These are phyloP conservation scores for Narcine bancroftii DNA, from an alignment of 2,113 vertebrate species.

Conservation along the genomic window DNA sequence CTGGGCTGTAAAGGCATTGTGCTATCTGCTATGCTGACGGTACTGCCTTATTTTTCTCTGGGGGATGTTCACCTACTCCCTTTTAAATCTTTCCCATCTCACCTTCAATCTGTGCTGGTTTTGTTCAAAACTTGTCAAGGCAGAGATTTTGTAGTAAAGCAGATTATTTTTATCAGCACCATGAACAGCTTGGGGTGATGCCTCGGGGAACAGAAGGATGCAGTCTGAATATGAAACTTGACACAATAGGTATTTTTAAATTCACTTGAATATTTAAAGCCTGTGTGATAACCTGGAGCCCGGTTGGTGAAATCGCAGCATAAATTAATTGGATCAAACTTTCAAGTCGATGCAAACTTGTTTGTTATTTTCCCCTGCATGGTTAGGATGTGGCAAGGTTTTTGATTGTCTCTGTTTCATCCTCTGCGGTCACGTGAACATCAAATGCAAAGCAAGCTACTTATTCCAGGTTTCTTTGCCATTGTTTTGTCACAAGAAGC, in stretches of 20 bases:
- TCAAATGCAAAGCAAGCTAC: not conserved
- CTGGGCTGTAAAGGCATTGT: no score
- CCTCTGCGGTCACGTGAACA: not conserved
- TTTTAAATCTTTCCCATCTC: no score
- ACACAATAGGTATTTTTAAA: not conserved
- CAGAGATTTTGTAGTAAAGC: not conserved
- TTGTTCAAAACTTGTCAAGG: not conserved
- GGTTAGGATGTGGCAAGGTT: not conserved
- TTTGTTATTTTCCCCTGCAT: not conserved
- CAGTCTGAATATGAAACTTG: not conserved
- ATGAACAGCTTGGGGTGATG: not conserved
- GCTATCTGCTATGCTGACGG: no score
- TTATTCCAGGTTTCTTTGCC: not conserved
- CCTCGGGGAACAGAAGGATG: not conserved
- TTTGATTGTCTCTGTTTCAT: not conserved
- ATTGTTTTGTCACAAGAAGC: not conserved
- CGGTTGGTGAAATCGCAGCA: not conserved
- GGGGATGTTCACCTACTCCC: no score
- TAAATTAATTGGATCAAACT: not conserved
- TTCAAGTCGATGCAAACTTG: not conserved
- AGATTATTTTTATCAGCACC: not conserved
- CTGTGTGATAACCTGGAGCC: not conserved
- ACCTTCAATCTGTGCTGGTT: no score
- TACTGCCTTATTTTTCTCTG: no score
- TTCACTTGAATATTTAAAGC: not conserved